These are phyloP conservation scores for Tribolium castaneum DNA, from an alignment of 1,140 invertebrate genomes.

Conservation along the genomic window DNA sequence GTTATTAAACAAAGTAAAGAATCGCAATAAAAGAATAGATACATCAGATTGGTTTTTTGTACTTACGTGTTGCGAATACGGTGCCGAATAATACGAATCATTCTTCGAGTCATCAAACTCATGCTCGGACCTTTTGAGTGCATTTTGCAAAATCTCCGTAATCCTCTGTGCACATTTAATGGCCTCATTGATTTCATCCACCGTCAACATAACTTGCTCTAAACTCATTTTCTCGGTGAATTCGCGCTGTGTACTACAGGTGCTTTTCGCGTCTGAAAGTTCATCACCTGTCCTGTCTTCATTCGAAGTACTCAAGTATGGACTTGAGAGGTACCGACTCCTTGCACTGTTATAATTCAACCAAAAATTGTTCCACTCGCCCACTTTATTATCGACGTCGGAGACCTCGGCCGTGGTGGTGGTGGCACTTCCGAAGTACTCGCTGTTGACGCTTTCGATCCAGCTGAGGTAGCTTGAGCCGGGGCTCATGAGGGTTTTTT, in stretches of 20 bases:
- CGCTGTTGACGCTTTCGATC: slow-evolving; percentile 61
- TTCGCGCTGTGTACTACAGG: slow-evolving; percentile 59
- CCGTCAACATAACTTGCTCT: slow-evolving; percentile 57
- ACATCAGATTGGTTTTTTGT: too few species aligned
- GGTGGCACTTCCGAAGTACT: slow-evolving; percentile 52
- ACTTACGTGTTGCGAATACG: slow-evolving; percentile 27
- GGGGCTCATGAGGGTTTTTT: slow-evolving; percentile 51
- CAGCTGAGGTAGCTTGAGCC: slow-evolving; percentile 61
- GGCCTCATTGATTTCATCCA: slow-evolving; percentile 59
- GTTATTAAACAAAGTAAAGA: too few species aligned
- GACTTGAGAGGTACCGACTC: slow-evolving; percentile 57
- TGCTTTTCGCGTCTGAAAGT: slow-evolving; percentile 59
- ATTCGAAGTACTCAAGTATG: slow-evolving; percentile 51
- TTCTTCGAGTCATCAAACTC: slow-evolving; percentile 56
- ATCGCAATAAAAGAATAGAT: too few species aligned
- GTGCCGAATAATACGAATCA: slow-evolving; percentile 58
- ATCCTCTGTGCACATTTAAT: slow-evolving; percentile 57
- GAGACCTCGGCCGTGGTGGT: slow-evolving; percentile 35
- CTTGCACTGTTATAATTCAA: slow-evolving; percentile 60
- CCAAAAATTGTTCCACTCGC: slow-evolving; percentile 64
- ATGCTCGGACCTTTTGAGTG: slow-evolving; percentile 53
- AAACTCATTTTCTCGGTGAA: slow-evolving; percentile 57
- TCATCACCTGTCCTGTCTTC: slow-evolving; percentile 57
- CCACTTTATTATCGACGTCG: slow-evolving; percentile 60
- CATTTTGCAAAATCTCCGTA: slow-evolving; percentile 57